Conservation (phyloP, 2,113 vertebrate species). For the Psammodynastes pulverulentus region DNA sequence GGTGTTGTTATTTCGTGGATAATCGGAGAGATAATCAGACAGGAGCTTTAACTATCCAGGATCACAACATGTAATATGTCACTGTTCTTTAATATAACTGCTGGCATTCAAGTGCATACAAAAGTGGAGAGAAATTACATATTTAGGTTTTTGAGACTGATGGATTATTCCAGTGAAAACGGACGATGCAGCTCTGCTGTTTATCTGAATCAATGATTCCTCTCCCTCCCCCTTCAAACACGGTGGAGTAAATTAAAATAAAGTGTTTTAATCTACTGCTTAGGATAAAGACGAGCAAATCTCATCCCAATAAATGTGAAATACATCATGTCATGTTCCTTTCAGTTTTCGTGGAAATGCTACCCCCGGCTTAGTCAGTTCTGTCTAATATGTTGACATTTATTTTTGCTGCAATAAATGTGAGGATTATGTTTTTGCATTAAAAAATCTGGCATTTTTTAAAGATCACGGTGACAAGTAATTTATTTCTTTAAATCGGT, state of each 20-base stretch:
- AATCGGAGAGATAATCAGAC: neutral
- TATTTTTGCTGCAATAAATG: conserved; percentile 82
- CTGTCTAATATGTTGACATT: conserved; percentile 82
- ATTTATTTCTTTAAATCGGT: conserved; percentile 80
- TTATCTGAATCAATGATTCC: conserved; percentile 70
- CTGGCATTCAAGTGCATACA: conserved; percentile 52
- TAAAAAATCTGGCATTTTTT: conserved; percentile 83
- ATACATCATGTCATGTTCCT: conserved; percentile 75
- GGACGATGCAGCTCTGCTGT: conserved; percentile 56
- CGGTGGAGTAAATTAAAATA: conserved; percentile 75
- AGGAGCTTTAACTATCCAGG: conserved; percentile 2
- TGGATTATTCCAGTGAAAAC: conserved; percentile 60
- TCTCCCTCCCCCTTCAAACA: conserved; percentile 51
- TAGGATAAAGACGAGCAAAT: conserved; percentile 76
- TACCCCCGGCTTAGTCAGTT: conserved; percentile 76
- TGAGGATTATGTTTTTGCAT: conserved; percentile 83
- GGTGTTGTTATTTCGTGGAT: neutral
- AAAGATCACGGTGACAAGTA: conserved; percentile 81
- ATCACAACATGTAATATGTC: neutral
- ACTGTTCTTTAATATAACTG: conserved; percentile 49
- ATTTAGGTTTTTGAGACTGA: conserved; percentile 67
- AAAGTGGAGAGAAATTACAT: conserved; percentile 60
- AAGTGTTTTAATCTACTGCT: conserved; percentile 75
- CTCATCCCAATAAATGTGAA: conserved; percentile 75
- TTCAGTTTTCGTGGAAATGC: conserved; percentile 73